Base-by-base conservation (phyloP, 2,797 vertebrate genomes). In the Discoglossus pictus region DNA sequence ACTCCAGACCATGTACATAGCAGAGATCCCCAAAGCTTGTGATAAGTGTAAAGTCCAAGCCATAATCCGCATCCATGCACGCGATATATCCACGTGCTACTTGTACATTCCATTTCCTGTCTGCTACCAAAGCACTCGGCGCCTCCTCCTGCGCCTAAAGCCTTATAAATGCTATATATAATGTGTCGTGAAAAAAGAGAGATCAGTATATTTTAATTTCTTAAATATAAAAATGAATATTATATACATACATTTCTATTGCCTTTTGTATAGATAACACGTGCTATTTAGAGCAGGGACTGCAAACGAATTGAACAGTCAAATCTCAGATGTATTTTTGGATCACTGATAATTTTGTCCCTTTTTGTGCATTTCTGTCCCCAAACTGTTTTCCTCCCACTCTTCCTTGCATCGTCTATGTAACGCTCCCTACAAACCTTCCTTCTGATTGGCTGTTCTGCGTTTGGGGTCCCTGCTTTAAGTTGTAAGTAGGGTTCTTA, bases 241-340 rank as follows among this genome's bases (percentile, higher is more conserved):
- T 52, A 23, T 44, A 68, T 52, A 60, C 18, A 51, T 40, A 48
- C 21, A 48, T 59, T 60, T 60, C 10, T 59, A 67, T 50, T 21
- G 46, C 38, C 25, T 60, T 68, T 68, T 68, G 55, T 68, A 52
- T 53, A 67, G 65, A 59, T 21, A 17, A 42, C 40, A 52, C 24
- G 6, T 52, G 24, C 16, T 12, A 24, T 68, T 60, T 68, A 44
- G 52, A 60, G 7, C 55, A 68, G 55, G 56, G 55, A 68, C n/a
- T 8, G 7, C 21, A 17, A 8, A 15, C 24, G 12, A 15, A 6
- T 24, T 1, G 2, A 38, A 39, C 15, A 18, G 17, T 7, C n/a
- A 8, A 4, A n/a, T 8, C 4, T 4, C 4, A 31, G 8, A 31
- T 31, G 27, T n/a, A n/a, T n/a, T n/a, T n/a, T n/a, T 31, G 27